These are phyloP conservation scores for Takifugu rubripes DNA, from an alignment of 2,797 vertebrate species.

Conservation along the genomic window DNA sequence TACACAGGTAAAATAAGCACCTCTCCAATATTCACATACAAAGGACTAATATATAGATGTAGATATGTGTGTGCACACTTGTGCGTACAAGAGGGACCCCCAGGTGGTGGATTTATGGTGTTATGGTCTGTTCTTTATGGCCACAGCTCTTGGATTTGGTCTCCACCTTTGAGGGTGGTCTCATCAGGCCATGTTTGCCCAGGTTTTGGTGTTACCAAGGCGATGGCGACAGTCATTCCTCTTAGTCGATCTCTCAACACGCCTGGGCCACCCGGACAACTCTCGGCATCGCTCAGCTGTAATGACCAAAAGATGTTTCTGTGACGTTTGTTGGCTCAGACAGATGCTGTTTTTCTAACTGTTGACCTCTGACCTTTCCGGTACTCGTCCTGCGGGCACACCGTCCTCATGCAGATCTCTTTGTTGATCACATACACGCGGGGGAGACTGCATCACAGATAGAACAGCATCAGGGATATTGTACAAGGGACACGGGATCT, in stretches of 20 bases:
- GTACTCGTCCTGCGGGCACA: slow-evolving; percentile 76
- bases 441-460: slow-evolving; percentile 59
- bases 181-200: slow-evolving; percentile 66
- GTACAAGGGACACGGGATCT: no score
- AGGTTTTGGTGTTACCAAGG: slow-evolving; percentile 65
- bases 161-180: slow-evolving; percentile 27
- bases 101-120: slow-evolving; percentile 54
- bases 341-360: neutral
- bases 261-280: slow-evolving; percentile 77
- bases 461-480: neutral
- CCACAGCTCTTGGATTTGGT: slow-evolving; percentile 24
- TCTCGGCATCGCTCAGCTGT: slow-evolving; percentile 79
- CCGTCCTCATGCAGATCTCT: slow-evolving; percentile 77
- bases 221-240: slow-evolving; percentile 65
- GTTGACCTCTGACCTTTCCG: slow-evolving; percentile 69
- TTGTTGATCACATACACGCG: slow-evolving; percentile 83
- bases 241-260: slow-evolving; percentile 68
- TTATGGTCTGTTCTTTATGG: slow-evolving; percentile 53
- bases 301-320: slow-evolving; percentile 5
- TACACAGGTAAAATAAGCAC: slow-evolving; percentile 30
- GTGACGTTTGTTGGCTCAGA: neutral
- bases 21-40: slow-evolving; percentile 39
- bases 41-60: slow-evolving; percentile 47
- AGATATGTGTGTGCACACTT: slow-evolving; percentile 41
- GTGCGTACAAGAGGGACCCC: slow-evolving; percentile 21